phyloP scores from a whole-genome alignment of 2,113 vertebrate genomes.

The Pachypanchax playfairii region DNA sequence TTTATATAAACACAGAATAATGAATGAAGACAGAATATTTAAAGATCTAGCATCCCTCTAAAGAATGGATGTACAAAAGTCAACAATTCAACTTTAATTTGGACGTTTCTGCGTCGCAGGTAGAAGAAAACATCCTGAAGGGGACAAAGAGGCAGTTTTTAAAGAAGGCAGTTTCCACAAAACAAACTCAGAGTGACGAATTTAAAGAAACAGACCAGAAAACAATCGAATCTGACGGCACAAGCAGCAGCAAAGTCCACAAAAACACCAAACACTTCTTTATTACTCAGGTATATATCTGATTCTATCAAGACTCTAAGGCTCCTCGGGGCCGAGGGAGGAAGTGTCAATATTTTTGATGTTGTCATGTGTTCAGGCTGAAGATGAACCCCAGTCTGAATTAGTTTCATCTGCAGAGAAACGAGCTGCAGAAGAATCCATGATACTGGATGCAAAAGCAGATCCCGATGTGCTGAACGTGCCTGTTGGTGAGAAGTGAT shows the following conservation, averaged over 20 bases:
- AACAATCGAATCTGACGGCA: fast-evolving
- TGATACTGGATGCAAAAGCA: slow-evolving; percentile 65
- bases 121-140: slow-evolving; percentile 69
- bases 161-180: slow-evolving; percentile 18
- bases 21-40: too few relatives aligned
- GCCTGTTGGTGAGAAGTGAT: slow-evolving; percentile 74
- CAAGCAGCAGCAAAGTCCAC: background rate
- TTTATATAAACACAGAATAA: background rate
- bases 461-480: slow-evolving; percentile 64
- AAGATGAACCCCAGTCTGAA: slow-evolving; percentile 36
- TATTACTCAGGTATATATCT: slow-evolving; percentile 82
- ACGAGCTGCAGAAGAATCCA: slow-evolving; percentile 48
- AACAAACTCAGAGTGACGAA: slow-evolving; percentile 31
- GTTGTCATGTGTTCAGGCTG: too few relatives aligned
- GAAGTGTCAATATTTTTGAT: too few relatives aligned
- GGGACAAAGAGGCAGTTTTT: slow-evolving; percentile 60
- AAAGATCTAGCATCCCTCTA: too few relatives aligned
- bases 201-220: background rate
- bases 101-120: slow-evolving; percentile 55
- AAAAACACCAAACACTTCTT: slow-evolving; percentile 76
- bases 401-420: slow-evolving; percentile 19
- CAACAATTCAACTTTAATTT: background rate
- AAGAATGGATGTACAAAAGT: too few relatives aligned
- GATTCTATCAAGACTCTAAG: too few relatives aligned
- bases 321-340: background rate